Evolutionary conservation across 1,140 invertebrate species (phyloP), one percentile per base, ranked within the genome.

Genomic region (Neodiprion fabricii): DNA sequence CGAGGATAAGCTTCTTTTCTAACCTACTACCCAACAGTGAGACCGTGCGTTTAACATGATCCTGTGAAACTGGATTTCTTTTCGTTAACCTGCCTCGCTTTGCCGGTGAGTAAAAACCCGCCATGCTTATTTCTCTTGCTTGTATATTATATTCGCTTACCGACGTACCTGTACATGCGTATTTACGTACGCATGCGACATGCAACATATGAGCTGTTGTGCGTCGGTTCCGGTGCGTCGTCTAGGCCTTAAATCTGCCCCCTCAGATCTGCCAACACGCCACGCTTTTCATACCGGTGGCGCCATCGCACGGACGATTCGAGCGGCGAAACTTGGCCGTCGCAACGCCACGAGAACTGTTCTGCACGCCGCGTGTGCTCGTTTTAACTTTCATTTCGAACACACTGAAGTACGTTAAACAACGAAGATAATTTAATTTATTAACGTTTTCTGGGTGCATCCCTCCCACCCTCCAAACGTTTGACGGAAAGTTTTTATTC

Each of bases 31-130:
- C 1, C 17, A 21, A 40, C 28, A 40, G 28, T 40, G 28, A 40
- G 28, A 40, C 17, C 28, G 28, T 40, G 28, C 72, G 74, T 66
- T 76, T 72, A 71, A 74, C 76, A 79, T 82, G 82, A 69, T 68
- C 53, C 72, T 80, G 74, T 75, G 82, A 85, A 86, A 78, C 85
- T 86, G 85, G 85, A 87, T 85, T 85, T 83, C 82, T 77, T 83
- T 71, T 74, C 81, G 70, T 77, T 83, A 40, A 84, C 79, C 74
- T 81, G 80, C 72, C 78, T 83, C 71, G 78, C 81, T 78, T 81
- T 77, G 79, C 83, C 84, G 85, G 85, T 87, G 85, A 87, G 86
- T 87, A 70, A 10, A 21, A 50, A 69, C 67, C 10, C 21, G 40
- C 8, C 40, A 49, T 67, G 72, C 72, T 73, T 23, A 67, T 40